Conservation (phyloP, 2,797 vertebrate species). For the Hybognathus amarus region DNA sequence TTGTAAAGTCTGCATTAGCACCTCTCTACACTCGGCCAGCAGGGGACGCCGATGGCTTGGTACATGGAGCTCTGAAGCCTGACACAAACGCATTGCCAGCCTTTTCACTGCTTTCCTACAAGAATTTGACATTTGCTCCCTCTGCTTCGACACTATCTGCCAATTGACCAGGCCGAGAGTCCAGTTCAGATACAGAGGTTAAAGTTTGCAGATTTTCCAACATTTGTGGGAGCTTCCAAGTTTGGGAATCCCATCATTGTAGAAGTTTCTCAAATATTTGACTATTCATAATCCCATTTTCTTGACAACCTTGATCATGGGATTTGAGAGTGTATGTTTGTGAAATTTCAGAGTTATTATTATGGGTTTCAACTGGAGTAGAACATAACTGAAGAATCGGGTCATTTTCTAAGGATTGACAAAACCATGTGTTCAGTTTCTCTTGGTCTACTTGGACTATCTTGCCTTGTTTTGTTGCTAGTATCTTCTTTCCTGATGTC, state of each 20-base stretch:
- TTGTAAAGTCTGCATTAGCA: constrained; percentile 67
- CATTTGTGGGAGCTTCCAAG: not conserved
- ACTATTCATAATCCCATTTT: constrained; percentile 2
- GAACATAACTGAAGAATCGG: constrained; percentile 51
- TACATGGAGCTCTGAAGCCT: constrained; percentile 59
- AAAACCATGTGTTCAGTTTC: constrained; percentile 41
- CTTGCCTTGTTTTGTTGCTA: constrained; percentile 49
- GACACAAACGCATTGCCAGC: constrained; percentile 66
- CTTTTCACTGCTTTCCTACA: constrained; percentile 49
- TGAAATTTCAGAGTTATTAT: not conserved
- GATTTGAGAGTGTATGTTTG: constrained; percentile 1
- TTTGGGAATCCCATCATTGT: not conserved
- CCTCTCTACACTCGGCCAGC: constrained; percentile 69
- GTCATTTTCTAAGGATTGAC: constrained; percentile 62
- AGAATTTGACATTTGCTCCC: not conserved
- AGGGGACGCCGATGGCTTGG: constrained; percentile 58
- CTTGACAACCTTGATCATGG: constrained; percentile 4
- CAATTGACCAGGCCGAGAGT: constrained; percentile 35
- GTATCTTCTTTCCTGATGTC: not conserved
- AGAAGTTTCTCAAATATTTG: constrained; percentile 4
- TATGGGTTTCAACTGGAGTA: not conserved
- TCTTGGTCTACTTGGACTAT: constrained; percentile 61
- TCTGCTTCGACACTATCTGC: not conserved
- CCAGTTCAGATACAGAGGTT: constrained; percentile 22
- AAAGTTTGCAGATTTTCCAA: not conserved